Evolutionary conservation across 2,888 invertebrate species (phyloP), one percentile per base, ranked within the genome.

Genomic region (Amphiduros pacificus): DNA sequence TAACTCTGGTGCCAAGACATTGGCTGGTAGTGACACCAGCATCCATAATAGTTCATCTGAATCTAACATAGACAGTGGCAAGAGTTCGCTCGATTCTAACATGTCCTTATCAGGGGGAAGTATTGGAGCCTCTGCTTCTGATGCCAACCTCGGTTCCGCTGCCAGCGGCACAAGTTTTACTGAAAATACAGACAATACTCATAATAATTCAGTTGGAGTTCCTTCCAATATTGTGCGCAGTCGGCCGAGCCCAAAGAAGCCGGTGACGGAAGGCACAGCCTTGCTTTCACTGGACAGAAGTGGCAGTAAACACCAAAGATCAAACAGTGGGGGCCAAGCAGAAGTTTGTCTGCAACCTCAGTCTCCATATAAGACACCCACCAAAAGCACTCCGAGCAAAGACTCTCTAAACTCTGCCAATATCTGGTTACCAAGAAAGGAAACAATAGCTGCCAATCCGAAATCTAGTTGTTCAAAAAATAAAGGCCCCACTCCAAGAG

Each of bases 41-140:
- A n/a, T n/a, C n/a, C n/a, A n/a, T n/a, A n/a, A 9, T 9, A 36
- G 36, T 17, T 27, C 51, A 14, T 17, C 17, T 31, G 24, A 24
- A 1, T 48, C 48, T 22, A 26, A 40, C 24, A 49, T 44, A 3
- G 58, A 58, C 58, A 58, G 58, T 31, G 58, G 51, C 40, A 58
- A 51, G 51, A 58, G 58, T 29, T 58, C 58, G 2, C 36, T 58
- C 6, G 58, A 58, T 24, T n/a, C n/a, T n/a, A 58, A 58, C 51
- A 5, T 58, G 31, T 58, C 58, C 2, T 44, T n/a, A n/a, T n/a
- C n/a, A n/a, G n/a, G n/a, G n/a, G n/a, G n/a, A n/a, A 20, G 20
- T 11, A n/a, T 20, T 24, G 51, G 26, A 51, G 27, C 20, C 51
- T 24, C 24, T 24, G 24, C 51, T 14, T 24, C 17, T 11, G 51